A percentile compares a stretch with the other conserved stretches of the same genome.
Evolutionary conservation across 2,113 vertebrate species (phyloP).

Genomic region (Turdus rufiventris): DNA sequence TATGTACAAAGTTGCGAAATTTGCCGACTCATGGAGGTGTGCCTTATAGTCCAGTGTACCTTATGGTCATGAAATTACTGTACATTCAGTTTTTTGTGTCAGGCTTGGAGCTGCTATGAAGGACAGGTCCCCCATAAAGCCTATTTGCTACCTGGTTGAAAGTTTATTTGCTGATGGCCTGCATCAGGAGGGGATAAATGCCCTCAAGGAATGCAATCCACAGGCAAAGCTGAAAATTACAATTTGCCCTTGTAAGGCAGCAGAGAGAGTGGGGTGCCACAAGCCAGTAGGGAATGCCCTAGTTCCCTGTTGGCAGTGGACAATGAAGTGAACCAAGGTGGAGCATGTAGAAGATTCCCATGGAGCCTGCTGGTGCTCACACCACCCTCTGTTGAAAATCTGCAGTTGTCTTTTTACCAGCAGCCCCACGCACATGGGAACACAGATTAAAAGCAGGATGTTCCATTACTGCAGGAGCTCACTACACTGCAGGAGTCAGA

Average conservation of each 20-base stretch:
- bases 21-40: no score
- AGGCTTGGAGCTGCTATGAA: not conserved
- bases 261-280: not conserved
- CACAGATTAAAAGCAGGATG: not conserved
- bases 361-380: not conserved
- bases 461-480: not conserved
- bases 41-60: no score
- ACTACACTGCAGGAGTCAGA: not conserved
- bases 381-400: not conserved
- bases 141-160: not conserved
- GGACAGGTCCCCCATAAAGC: not conserved
- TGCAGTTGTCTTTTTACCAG: not conserved
- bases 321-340: not conserved
- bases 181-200: not conserved
- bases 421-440: not conserved
- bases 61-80: no score
- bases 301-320: not conserved
- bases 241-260: not conserved
- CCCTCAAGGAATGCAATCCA: not conserved
- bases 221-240: not conserved
- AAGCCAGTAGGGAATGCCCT: not conserved
- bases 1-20: no score
- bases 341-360: not conserved
- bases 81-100: not conserved
- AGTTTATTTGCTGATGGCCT: not conserved